A percentile compares a stretch with the other conserved stretches of the same genome.
Evolutionary conservation across 2,113 vertebrate species (phyloP).

Genomic region (Trogon melanurus): DNA sequence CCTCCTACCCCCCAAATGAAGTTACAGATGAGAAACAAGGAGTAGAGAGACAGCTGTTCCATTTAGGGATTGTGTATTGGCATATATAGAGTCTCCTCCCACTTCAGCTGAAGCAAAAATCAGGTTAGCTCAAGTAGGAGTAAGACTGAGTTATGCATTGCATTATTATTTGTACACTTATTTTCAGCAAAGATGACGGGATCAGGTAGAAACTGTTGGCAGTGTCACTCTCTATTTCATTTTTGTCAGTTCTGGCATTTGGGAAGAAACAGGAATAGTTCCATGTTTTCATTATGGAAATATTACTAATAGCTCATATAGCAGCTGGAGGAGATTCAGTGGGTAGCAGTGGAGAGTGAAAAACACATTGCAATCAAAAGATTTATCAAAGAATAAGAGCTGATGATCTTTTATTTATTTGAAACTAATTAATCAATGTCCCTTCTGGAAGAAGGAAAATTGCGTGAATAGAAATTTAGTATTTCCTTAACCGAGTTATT

Average conservation of each 20-base stretch:
- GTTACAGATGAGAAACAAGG: background rate
- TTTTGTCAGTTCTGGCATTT: background rate
- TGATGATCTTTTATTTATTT: conserved; percentile 2
- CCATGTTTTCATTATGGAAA: background rate
- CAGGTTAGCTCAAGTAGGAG: background rate
- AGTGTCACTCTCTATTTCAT: background rate
- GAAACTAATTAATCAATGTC: background rate
- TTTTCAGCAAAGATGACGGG: background rate
- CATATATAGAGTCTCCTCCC: background rate
- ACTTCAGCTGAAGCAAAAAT: background rate
- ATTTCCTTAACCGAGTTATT: background rate
- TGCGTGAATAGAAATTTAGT: background rate
- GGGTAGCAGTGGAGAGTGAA: background rate
- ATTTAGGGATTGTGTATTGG: background rate
- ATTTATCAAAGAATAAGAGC: background rate
- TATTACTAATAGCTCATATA: background rate
- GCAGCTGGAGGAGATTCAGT: background rate
- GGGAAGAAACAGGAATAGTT: background rate
- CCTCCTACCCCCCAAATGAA: background rate
- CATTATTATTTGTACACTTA: background rate
- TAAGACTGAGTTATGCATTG: background rate
- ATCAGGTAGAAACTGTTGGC: background rate
- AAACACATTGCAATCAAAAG: background rate
- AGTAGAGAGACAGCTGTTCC: background rate
- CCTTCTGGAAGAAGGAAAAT: background rate